These are phyloP conservation scores for Bombus soroeensis DNA, from an alignment of 1,140 invertebrate genomes.

Conservation along the genomic window DNA sequence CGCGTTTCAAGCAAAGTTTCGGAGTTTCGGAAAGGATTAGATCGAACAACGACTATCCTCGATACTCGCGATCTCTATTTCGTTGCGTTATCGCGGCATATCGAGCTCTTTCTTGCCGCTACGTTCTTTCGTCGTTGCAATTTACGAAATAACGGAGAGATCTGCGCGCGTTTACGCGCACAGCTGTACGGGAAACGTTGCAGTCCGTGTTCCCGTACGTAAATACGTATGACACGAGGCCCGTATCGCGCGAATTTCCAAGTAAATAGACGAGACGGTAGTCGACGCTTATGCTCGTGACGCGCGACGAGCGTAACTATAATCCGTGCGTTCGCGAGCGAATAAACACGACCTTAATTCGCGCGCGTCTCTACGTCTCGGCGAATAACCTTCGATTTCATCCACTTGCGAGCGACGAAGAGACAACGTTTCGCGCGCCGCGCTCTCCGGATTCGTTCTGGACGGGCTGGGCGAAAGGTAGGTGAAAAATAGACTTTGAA, in stretches of 20 bases:
- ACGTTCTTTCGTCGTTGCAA: too few relatives aligned
- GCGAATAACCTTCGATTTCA: neutral
- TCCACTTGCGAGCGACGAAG: neutral
- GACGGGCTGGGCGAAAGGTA: fast-evolving
- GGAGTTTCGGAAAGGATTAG: fast-evolving
- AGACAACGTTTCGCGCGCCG: too few relatives aligned
- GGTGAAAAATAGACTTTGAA: fast-evolving
- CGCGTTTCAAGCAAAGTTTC: too few relatives aligned
- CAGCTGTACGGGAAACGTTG: neutral
- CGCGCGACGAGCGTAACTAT: neutral
- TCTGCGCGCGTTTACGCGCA: too few relatives aligned
- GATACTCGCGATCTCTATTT: too few relatives aligned
- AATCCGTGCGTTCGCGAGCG: neutral
- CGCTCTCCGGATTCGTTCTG: neutral
- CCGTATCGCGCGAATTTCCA: too few relatives aligned
- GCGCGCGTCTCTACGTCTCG: too few relatives aligned
- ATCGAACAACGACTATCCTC: too few relatives aligned
- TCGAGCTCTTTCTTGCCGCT: too few relatives aligned
- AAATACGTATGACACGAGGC: neutral
- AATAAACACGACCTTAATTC: neutral
- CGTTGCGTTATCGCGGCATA: too few relatives aligned
- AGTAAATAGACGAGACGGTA: neutral
- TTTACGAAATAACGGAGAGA: too few relatives aligned
- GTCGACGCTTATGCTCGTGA: too few relatives aligned
- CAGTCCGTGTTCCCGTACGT: neutral